Base-by-base conservation (phyloP, 2,113 vertebrate genomes). In the Benitochromis conjunctus region DNA sequence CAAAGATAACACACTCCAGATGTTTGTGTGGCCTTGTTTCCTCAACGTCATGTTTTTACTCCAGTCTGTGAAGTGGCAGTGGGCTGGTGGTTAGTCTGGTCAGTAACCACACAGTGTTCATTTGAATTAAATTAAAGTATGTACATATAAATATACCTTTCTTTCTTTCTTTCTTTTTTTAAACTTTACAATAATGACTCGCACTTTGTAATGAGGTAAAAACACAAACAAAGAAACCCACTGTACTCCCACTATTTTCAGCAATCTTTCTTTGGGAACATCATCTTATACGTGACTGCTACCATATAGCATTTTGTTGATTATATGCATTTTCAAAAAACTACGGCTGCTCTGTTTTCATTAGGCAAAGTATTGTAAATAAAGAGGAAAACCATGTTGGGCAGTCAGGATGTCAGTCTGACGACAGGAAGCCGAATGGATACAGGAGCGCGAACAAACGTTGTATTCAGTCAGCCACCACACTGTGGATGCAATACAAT, bases 191-290 rank as follows among this genome's bases (percentile, higher is more conserved):
- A 94, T 94, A 94, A 95, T 95, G 89, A 96, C 95, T 96, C 92
- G 95, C 96, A 96, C 96, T 96, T 97, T 96, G 94, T 96, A 92
- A 91, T 94, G 94, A 95, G 89, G 90, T 93, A 88, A 93, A 91
- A 93, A 89, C 83, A 92, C 94, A 31, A 31, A 34, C 31, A 34
- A 31, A 31, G 4, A 31, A 31, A 31, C 34, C 34, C 60, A 79
- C 95, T 91, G 88, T 95, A 93, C 85, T 94, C 92, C 92, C 89
- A 90, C 89, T 89, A 87, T 88, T 86, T 80, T 90, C 90, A 83
- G 77, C 82, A 82, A 14, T 81, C 77, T 91, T 93, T 86, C 89
- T 92, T 91, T 88, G 88, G 88, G 51, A 89, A 88, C 89, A 78
- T 83, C 77, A 53, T 86, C 54, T 57, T 90, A 91, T 90, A 80